These are phyloP conservation scores for Litoditis marina DNA, from an alignment of 2,888 invertebrate genomes.

Conservation along the genomic window DNA sequence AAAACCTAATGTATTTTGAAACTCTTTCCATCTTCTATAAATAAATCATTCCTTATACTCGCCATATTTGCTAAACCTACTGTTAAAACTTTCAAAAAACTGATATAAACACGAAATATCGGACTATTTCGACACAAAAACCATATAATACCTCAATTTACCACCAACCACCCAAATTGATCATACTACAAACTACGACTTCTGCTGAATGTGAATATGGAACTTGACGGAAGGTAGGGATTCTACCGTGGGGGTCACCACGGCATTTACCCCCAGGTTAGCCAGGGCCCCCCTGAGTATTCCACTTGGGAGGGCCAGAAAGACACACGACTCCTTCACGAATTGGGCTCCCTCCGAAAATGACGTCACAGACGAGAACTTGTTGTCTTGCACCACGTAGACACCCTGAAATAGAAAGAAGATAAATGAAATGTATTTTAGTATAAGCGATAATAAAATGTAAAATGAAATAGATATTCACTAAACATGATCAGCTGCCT, in stretches of 20 bases:
- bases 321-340: slow-evolving; percentile 70
- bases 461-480: neutral
- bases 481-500: no score
- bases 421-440: neutral
- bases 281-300: slow-evolving; percentile 88
- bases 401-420: slow-evolving; percentile 72
- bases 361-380: slow-evolving; percentile 82
- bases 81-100: no score
- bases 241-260: slow-evolving; percentile 76
- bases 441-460: neutral
- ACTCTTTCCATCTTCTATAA: no score
- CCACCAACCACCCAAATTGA: no score
- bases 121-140: no score
- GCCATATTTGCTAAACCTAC: no score
- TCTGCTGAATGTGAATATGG: slow-evolving; percentile 52
- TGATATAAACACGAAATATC: no score
- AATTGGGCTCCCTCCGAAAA: slow-evolving; percentile 86
- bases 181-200: slow-evolving; percentile 15
- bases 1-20: no score
- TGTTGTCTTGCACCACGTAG: slow-evolving; percentile 93
- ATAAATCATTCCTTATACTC: no score
- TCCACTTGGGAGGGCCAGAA: slow-evolving; percentile 87
- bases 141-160: no score
- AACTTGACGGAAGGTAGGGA: slow-evolving; percentile 58
- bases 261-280: slow-evolving; percentile 79